Base-by-base conservation (phyloP, 2,888 invertebrate species). In the Antheraea yamamai region DNA sequence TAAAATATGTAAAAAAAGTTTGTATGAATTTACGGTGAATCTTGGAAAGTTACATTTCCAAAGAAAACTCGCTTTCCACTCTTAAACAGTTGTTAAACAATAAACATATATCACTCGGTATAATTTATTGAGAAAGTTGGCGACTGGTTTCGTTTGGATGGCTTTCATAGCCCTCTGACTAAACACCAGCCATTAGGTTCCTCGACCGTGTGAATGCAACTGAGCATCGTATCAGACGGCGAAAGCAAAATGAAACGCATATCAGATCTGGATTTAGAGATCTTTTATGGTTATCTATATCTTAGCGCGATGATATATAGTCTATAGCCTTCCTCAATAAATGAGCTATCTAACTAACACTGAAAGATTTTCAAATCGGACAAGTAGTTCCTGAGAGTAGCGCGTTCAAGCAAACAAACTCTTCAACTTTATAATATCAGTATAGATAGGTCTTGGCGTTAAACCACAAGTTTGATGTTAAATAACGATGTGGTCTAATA, bases 161-260 rank as follows among this genome's bases (percentile, higher is more conserved):
- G 10, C 7, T 70, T 20, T 70, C 70, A 39, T 39, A 70, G 70
- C 30, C 64, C 64, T 66, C 64, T 16, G 64, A 30, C 3, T 66
- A 30, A 70, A 39, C 39, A 39, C 70, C 20, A 8, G 39, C 18
- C 47, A 70, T 70, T 70, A 70, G n/a, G 39, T 39, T 18, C 64
- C 39, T 14, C 20, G 39, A n/a, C 35, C 71, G 71, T 72, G 74
- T 72, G 58, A 74, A 71, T 71, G 74, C 61, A 72, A 23, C 58
- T 72, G 58, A 71, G 71, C 72, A 72, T 72, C 72, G 61, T 26
- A 72, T 75, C 12, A 75, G 71, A 26, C 58, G 39, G 74, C 47
- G 74, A 75, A 75, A 75, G 74, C 72, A 55, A 4, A 58, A 58
- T n/a, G 74, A 75, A 75, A 75, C 61, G 71, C 47, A 23, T n/a